Evolutionary conservation across 1,140 invertebrate species (phyloP).

Genomic region (Drosophila orena): DNA sequence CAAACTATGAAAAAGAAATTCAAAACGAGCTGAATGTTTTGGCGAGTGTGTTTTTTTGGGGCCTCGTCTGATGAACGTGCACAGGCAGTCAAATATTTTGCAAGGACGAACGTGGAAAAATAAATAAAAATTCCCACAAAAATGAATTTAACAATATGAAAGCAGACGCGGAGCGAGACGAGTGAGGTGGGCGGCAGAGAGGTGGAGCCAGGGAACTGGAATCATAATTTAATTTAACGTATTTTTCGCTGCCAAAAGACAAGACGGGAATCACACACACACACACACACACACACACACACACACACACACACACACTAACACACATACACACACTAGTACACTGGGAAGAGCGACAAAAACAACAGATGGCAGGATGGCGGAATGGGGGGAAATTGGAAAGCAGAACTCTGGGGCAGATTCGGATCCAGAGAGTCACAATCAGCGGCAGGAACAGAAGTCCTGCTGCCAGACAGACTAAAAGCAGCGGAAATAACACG

Average conservation of each 20-base stretch:
- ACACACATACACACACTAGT: slow-evolving; percentile 1
- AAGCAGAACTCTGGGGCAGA: slow-evolving; percentile 9
- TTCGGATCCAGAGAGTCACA: slow-evolving; percentile 23
- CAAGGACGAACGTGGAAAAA: slow-evolving; percentile 69
- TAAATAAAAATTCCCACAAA: slow-evolving; percentile 50
- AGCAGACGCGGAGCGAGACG: slow-evolving; percentile 33
- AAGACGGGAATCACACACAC: slow-evolving; percentile 67
- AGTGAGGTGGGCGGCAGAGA: neutral
- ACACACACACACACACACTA: slow-evolving; percentile 55
- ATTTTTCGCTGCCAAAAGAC: slow-evolving; percentile 71
- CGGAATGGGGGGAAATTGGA: slow-evolving; percentile 8
- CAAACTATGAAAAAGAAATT: no score
- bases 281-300: slow-evolving; percentile 27
- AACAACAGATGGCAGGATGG: slow-evolving; percentile 44
- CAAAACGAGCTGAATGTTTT: slow-evolving; percentile 4
- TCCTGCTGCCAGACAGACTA: slow-evolving; percentile 68
- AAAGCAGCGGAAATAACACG: slow-evolving; percentile 76
- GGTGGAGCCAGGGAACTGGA: slow-evolving; percentile 50
- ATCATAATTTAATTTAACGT: slow-evolving; percentile 84
- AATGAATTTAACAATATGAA: slow-evolving; percentile 79
- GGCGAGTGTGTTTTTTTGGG: slow-evolving; percentile 17
- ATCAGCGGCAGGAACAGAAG: slow-evolving; percentile 36
- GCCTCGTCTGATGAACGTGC: slow-evolving; percentile 65
- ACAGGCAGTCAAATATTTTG: slow-evolving; percentile 73
- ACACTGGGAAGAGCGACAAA: slow-evolving; percentile 25